Base-by-base conservation (phyloP, 2,888 invertebrate genomes). In the Drosophila trichaetosa region DNA sequence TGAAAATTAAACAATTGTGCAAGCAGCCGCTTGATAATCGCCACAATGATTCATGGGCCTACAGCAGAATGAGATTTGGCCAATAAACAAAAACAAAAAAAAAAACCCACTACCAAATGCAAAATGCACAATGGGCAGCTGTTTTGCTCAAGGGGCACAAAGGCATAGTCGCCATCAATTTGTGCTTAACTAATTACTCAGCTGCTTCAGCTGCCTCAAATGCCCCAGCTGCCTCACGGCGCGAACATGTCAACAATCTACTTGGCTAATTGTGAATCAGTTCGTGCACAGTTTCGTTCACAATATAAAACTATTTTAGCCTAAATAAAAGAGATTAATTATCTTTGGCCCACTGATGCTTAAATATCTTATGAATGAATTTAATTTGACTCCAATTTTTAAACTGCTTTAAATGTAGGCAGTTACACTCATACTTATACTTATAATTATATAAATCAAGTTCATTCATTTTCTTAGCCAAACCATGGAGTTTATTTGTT, bases 1-100 rank as follows among this genome's bases (percentile, higher is more conserved):
- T 78, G 79, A 88, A 90, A 90, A 90, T 90, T 90, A 88, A 90
- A 90, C 90, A 89, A 87, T 87, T 87, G 87, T 85, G 91, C 88
- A 87, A 90, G 72, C 87, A 54, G 67, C 79, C 64, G 83, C 70
- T 69, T 83, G 86, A 90, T 80, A 85, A 89, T 84, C 89, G 83
- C 78, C 64, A 59, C 71, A 80, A 74, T 90, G 81, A 83, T 89
- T 86, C 90, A 87, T 89, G 80, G 69, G 36, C 64, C 89, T 54
- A 66, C 66, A 18, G 56, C 64, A 72, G 51, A 42, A 62, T 74
- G 31, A 46, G 62, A 70, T 80, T 72, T 81, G 82, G 72, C 67
- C 71, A 66, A 67, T 4, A 34, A 34, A 10, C 10, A 61, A 59
- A 2, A 21, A 1, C 31, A 46, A 24, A 21, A 46, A 36, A 36